Evolutionary conservation across 2,888 invertebrate species (phyloP).

Genomic region (Tinea semifulvella): DNA sequence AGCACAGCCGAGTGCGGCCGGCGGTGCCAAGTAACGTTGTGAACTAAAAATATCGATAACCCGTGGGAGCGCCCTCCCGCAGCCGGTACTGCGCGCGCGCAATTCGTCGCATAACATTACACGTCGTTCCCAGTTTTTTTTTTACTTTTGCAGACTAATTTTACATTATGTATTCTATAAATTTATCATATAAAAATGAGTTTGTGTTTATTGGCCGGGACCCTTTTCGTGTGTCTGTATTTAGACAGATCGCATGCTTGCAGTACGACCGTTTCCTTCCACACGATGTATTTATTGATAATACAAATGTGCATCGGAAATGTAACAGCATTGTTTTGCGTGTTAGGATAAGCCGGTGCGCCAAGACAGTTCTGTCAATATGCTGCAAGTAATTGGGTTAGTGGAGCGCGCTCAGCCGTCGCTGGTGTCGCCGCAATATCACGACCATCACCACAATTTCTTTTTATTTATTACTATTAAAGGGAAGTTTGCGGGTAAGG

Average conservation of each 20-base stretch:
- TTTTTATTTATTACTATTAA: too few species aligned
- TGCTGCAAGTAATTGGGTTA: slow-evolving; percentile 51
- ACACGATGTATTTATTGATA: background rate
- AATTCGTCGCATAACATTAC: slow-evolving; percentile 52
- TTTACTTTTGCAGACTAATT: background rate
- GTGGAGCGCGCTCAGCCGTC: slow-evolving; percentile 36
- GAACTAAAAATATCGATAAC: slow-evolving; percentile 73
- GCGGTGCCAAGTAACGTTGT: slow-evolving; percentile 72
- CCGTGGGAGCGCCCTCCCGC: slow-evolving; percentile 69
- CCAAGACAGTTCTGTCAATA: slow-evolving; percentile 10
- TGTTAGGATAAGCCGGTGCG: slow-evolving; percentile 4
- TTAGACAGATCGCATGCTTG: background rate
- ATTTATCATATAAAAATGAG: background rate
- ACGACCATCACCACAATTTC: too few species aligned
- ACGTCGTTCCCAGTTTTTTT: slow-evolving; percentile 8
- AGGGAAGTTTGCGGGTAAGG: too few species aligned
- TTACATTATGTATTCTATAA: background rate
- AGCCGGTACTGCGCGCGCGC: slow-evolving; percentile 54
- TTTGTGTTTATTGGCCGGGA: background rate
- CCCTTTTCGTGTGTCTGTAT: background rate
- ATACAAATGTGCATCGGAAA: background rate
- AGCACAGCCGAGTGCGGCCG: slow-evolving; percentile 62
- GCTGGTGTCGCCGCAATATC: background rate
- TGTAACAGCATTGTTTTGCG: background rate
- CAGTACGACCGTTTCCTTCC: background rate